Percentiles rank a stretch among this genome's conserved stretches.
phyloP scores from a whole-genome alignment of 2,888 invertebrate species.

The Scaptomyza reducta region DNA sequence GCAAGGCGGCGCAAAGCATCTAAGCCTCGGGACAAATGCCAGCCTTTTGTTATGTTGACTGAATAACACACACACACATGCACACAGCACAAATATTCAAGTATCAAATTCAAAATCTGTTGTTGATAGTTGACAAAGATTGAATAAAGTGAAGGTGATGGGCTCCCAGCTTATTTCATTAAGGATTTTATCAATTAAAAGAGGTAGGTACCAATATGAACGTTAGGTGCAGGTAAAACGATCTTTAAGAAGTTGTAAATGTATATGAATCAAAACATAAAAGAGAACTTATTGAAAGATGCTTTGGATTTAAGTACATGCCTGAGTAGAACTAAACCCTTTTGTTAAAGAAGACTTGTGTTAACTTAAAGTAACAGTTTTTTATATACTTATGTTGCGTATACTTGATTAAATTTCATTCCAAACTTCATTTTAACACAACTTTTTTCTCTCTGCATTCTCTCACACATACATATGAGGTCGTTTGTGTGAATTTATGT shows the following conservation, averaged over 20 bases:
- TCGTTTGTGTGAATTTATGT: slow-evolving; percentile 6
- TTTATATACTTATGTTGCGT: not conserved
- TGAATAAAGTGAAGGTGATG: not conserved
- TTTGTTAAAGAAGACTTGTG: too few species aligned
- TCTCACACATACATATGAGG: slow-evolving; percentile 5
- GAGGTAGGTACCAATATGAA: too few species aligned
- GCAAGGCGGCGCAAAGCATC: slow-evolving; percentile 51
- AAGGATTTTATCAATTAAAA: not conserved
- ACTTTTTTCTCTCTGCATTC: not conserved
- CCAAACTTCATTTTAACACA: not conserved
- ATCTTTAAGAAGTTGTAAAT: too few species aligned
- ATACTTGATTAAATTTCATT: not conserved
- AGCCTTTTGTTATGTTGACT: slow-evolving; percentile 61
- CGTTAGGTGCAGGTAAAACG: too few species aligned
- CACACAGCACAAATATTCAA: slow-evolving; percentile 7
- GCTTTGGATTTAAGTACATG: too few species aligned
- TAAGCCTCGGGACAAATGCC: slow-evolving; percentile 45
- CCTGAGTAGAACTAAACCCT: too few species aligned
- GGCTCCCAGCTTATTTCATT: not conserved
- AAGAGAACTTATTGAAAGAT: too few species aligned
- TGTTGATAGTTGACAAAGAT: not conserved
- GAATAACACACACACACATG: not conserved
- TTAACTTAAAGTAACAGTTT: too few species aligned
- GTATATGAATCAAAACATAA: too few species aligned
- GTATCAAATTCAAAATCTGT: not conserved